These are phyloP conservation scores for Rhodeus uyekii DNA, from an alignment of 2,797 vertebrate species.

Conservation along the genomic window DNA sequence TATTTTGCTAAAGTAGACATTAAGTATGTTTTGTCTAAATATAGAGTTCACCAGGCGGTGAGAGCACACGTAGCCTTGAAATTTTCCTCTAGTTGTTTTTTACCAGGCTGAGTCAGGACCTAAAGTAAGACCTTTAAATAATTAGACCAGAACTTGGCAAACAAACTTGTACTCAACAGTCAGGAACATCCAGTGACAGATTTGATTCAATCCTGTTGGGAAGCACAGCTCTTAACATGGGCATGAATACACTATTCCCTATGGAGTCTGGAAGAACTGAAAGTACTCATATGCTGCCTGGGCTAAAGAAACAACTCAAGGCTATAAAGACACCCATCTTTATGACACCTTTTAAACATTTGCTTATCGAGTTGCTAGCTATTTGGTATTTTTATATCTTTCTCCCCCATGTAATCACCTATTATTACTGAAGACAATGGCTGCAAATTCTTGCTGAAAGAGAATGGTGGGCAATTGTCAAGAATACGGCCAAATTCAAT, in stretches of 20 bases:
- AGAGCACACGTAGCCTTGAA: neutral
- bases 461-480: conserved; percentile 36
- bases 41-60: neutral
- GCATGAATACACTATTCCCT: conserved; percentile 56
- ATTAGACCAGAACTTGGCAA: conserved; percentile 26
- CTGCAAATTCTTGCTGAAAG: conserved; percentile 39
- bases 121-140: conserved; percentile 31
- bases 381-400: conserved; percentile 15
- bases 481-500: conserved; percentile 32
- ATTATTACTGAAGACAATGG: conserved; percentile 39
- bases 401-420: conserved; percentile 21
- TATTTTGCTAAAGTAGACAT: too few species aligned
- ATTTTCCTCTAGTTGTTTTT: conserved; percentile 10
- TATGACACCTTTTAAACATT: conserved; percentile 41
- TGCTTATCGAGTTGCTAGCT: conserved; percentile 42
- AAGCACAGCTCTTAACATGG: conserved; percentile 44
- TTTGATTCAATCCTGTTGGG: conserved; percentile 51
- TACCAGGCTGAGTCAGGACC: conserved; percentile 30
- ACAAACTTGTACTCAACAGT: conserved; percentile 42
- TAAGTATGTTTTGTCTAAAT: neutral
- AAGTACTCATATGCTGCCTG: conserved; percentile 52
- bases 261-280: conserved; percentile 49
- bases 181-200: conserved; percentile 46
- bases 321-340: conserved; percentile 36
- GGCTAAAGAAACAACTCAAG: conserved; percentile 49